Base-by-base conservation (phyloP, 2,113 vertebrate genomes). In the Rhinogobius similis region DNA sequence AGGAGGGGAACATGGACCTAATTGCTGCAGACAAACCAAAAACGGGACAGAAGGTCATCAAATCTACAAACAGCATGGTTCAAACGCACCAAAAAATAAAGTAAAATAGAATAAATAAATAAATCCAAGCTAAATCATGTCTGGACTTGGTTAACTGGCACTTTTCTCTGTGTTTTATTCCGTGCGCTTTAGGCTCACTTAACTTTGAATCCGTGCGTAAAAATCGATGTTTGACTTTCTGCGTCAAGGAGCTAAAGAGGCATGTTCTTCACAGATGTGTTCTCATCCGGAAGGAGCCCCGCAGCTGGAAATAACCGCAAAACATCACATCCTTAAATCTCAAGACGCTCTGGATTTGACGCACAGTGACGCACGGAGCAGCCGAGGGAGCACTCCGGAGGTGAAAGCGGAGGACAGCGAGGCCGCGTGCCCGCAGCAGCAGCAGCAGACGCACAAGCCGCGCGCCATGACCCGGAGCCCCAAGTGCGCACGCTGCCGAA, bases 401-500 rank as follows among this genome's bases (percentile, higher is more conserved):
- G 36, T 74, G 67, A 56, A 32, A 64, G 75, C 41, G 14, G 62
- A 62, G 67, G 52, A 70, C 10, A 44, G 55, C 71, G 78, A 2
- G 68, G 23, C 68, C 23, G 29, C 16, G 77, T 68, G 76, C 16
- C n/a, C 78, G 0, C 76, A 75, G 72, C 53, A 67, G 0, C 76
- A 75, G 72, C 52, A 66, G 65, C 72, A 71, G 62, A 82, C 76
- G 67, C 86, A 87, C 41, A 88, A 72, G 43, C 65, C 74, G 2
- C 89, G 89, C 72, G 89, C 86, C 78, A 86, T 91, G 86, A 89
- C 85, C 76, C 92, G 93, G 11, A 94, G 92, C 80, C 93, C 93
- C 59, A 94, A 94, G 83, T 94, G 93, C 63, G 93, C 93, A 13
- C 93, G 93, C 75, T 94, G 93, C 77, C 87, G 93, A 23, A 94